Evolutionary conservation across 1,140 invertebrate genomes (phyloP).

Genomic region (Drosophila erecta): DNA sequence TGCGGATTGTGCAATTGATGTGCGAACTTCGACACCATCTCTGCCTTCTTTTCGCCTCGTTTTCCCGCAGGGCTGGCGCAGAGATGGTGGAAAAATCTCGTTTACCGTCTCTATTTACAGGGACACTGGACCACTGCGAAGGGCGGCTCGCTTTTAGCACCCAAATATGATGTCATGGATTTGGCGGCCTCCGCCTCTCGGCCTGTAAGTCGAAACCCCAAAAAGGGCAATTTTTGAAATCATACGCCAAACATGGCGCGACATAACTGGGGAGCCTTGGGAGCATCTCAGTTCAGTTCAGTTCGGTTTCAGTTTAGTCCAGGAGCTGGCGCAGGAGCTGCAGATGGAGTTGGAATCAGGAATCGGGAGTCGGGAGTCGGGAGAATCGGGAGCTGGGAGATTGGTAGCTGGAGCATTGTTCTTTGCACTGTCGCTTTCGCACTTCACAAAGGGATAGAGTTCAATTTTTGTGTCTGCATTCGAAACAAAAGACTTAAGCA

Average conservation of each 20-base stretch:
- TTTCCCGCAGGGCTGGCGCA: constrained; percentile 4
- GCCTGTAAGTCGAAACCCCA: constrained; percentile 80
- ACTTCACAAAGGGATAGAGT: constrained; percentile 82
- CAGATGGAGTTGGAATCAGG: constrained; percentile 19
- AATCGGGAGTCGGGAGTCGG: constrained; percentile 3
- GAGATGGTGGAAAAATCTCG: constrained; percentile 33
- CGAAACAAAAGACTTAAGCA: constrained; percentile 83
- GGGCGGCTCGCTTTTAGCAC: constrained; percentile 81
- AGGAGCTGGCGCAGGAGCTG: constrained; percentile 9
- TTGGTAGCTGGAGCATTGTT: constrained; percentile 68
- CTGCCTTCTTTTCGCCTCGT: constrained; percentile 8
- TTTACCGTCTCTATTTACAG: constrained; percentile 76
- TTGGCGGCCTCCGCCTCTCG: constrained; percentile 30
- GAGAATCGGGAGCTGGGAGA: constrained; percentile 10
- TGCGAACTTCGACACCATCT: constrained; percentile 77
- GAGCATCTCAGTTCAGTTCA: constrained; percentile 23
- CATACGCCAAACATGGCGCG: constrained; percentile 82
- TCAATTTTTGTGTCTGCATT: constrained; percentile 77
- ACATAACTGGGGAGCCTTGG: constrained; percentile 68
- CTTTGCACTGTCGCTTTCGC: constrained; percentile 82
- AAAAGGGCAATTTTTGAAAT: constrained; percentile 84
- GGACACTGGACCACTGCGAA: neutral
- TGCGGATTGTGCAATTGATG: constrained; percentile 82
- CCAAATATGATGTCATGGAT: constrained; percentile 84
- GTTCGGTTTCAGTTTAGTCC: neutral